A percentile compares a stretch with the other conserved stretches of the same genome.
These are phyloP conservation scores for Eulemur mongoz DNA, from an alignment of 2,797 vertebrate species.

Conservation along the genomic window DNA sequence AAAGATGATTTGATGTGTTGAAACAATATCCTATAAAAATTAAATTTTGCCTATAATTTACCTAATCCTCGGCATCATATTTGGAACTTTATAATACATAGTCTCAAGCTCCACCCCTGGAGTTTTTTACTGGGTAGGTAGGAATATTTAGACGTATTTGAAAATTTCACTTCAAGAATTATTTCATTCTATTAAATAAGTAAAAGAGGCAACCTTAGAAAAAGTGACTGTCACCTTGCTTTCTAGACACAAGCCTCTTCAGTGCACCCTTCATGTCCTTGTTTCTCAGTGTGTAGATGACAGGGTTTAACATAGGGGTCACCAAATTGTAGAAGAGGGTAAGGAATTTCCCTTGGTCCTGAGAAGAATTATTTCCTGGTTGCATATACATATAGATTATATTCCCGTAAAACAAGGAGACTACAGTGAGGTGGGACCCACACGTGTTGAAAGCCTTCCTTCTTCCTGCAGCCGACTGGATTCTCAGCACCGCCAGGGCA, in stretches of 20 bases:
- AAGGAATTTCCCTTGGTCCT: slow-evolving; percentile 65
- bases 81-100: neutral
- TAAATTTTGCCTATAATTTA: neutral
- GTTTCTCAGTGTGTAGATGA: slow-evolving; percentile 69
- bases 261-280: slow-evolving; percentile 61
- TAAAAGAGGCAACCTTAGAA: neutral
- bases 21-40: neutral
- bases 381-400: slow-evolving; percentile 77
- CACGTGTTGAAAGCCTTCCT: slow-evolving; percentile 70
- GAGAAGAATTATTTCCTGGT: slow-evolving; percentile 58
- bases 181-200: neutral
- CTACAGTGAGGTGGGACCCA: slow-evolving; percentile 70
- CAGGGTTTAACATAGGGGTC: slow-evolving; percentile 66
- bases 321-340: slow-evolving; percentile 71
- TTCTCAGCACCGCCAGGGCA: slow-evolving; percentile 48
- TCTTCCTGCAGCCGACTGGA: slow-evolving; percentile 47
- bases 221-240: neutral
- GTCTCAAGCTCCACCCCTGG: neutral
- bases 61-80: neutral
- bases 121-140: neutral
- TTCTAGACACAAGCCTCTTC: slow-evolving; percentile 37
- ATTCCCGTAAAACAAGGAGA: slow-evolving; percentile 73
- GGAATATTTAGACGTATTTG: neutral
- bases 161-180: neutral
- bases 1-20: neutral